Evolutionary conservation across 37 sponge, comb jelly and placozoan genomes (phyloP), one percentile per base, ranked within the genome.

Genomic region (Diacarnus erythraeanus): DNA sequence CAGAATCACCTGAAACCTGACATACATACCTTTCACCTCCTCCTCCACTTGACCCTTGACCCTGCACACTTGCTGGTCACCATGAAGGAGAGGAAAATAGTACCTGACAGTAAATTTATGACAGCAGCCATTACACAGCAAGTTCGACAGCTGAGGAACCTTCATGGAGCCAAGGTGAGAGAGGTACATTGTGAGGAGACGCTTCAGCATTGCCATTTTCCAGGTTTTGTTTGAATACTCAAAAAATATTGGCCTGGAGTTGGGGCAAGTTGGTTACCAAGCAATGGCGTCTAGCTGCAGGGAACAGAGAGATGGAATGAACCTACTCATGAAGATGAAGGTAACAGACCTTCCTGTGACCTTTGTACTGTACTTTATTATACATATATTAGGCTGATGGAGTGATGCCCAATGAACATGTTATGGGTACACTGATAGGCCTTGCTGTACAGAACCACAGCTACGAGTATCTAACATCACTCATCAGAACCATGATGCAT

Each of bases 401-500:
- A 23, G 41, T 86, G 40, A 10, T 3, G 3, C 86, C 74, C 9
- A 79, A 79, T n/a, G 64, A 78, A 34, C 54, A 47, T 54, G 75
- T 81, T 3, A 59, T 87, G 21, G 83, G 60, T 6, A 71, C 72
- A 15, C 72, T 87, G 71, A 22, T 87, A 58, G 74, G 66, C 2
- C 58, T 61, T 40, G 88, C 88, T 21, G 83, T 58, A 0, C 26
- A 44, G 51, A 3, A 61, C 17, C 58, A 77, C 30, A 26, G 69
- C 25, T 87, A 72, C 60, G 71, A 71, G 36, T 80, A 79, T 75
- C 60, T 88, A 17, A 83, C 75, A 21, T 77, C 74, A 18, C 60
- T 88, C 60, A 20, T 83, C 42, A 78, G 74, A 69, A 58, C 61
- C 38, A 88, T 88, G 88, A 88, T 64, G 72, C 69, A 77, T 2